These are phyloP conservation scores for Platalea minor DNA, from an alignment of 2,797 vertebrate species.

Conservation along the genomic window DNA sequence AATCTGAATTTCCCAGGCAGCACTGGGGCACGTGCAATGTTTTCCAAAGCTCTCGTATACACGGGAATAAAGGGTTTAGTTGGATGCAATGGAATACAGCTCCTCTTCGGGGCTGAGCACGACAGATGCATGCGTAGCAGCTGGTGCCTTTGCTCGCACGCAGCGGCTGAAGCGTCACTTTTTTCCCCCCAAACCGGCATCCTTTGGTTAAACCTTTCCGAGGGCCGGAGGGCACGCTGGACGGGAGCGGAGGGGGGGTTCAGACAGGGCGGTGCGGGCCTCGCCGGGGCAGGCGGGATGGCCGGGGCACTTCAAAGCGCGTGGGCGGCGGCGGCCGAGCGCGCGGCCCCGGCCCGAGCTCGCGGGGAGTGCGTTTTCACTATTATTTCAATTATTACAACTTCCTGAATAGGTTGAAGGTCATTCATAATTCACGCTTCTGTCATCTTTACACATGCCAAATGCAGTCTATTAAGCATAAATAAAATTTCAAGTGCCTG, in stretches of 20 bases:
- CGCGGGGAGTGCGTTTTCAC: slow-evolving; percentile 67
- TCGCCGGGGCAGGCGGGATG: neutral
- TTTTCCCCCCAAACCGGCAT: neutral
- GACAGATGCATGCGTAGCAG: neutral
- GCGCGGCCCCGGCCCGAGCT: slow-evolving; percentile 47
- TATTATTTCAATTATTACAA: slow-evolving; percentile 83
- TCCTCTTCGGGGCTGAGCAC: neutral
- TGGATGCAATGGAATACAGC: neutral
- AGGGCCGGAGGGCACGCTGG: neutral
- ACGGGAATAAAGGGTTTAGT: neutral
- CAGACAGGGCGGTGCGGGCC: neutral
- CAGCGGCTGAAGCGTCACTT: accelerated
- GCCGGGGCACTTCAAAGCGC: slow-evolving; percentile 55
- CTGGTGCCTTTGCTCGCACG: accelerated
- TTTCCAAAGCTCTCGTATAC: neutral
- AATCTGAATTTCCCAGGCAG: neutral
- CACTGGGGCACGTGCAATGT: accelerated
- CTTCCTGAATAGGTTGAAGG: slow-evolving; percentile 81
- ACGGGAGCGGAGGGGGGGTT: neutral
- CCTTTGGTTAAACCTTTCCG: neutral
- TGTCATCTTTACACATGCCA: slow-evolving; percentile 80
- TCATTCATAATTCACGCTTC: slow-evolving; percentile 81
- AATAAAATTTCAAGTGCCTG: slow-evolving; percentile 80
- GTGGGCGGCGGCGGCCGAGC: neutral
- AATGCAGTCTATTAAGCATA: slow-evolving; percentile 79